Base-by-base conservation (phyloP, 2,113 vertebrate genomes). In the Uria aalge region DNA sequence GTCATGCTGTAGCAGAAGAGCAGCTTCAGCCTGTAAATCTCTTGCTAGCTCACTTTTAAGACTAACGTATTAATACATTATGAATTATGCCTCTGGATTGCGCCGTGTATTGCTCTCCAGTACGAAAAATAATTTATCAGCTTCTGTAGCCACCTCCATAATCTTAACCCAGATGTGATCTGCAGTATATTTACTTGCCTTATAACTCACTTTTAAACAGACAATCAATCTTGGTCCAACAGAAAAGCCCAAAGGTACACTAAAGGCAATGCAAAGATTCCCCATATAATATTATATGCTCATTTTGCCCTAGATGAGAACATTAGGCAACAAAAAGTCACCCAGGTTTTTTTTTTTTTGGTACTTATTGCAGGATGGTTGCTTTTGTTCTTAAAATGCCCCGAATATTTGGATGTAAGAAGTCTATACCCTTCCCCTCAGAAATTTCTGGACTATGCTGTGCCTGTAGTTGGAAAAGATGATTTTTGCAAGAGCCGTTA, bases 1-100 rank as follows among this genome's bases (percentile, higher is more conserved):
- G 50, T 93, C 56, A 17, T 81, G 59, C 55, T 78, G 56, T 66
- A 94, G 95, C 75, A 97, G 92, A 95, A 96, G 52, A 95, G 55
- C 3, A 22, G 50, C 64, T 95, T 72, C 78, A 91, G 64, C 74
- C 59, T 73, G 57, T 94, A 97, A 97, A 98, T 96, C 89, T 94
- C 82, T 92, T 89, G n/a, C 78, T 91, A 91, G 69, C 55, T 84
- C 84, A 71, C 45, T 95, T 97, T 90, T 90, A 91, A 43, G 47
- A 53, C 86, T 83, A 96, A 91, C 68, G 94, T 97, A 96, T 92
- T 90, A 94, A 93, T 85, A 75, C 45, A n/a, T 56, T 62, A 63
- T 93, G 85, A 97, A 71, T 97, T 90, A 90, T 71, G 32, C 55
- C 89, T 94, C 72, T 75, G 78, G 56, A 48, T 68, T 68, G 48